phyloP scores from a whole-genome alignment of 37 sponge, comb jelly and placozoan species.

The Petrosia ficiformis region DNA sequence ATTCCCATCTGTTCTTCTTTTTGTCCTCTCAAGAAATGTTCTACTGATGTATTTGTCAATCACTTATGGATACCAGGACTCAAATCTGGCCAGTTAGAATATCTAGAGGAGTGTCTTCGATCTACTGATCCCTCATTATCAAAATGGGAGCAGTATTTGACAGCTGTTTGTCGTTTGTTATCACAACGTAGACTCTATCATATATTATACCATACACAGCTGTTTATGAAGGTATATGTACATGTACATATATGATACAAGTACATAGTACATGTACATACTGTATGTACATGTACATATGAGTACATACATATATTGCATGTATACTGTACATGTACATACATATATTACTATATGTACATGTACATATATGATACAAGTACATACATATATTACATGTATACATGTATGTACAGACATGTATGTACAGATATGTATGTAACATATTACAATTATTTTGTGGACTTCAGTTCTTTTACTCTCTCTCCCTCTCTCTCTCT shows the following conservation, averaged over 20 bases:
- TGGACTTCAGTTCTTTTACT: not conserved
- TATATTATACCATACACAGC: conserved; percentile 71
- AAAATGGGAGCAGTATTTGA: conserved; percentile 75
- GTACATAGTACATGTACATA: too few species aligned
- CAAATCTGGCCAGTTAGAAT: conserved; percentile 49
- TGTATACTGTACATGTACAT: too few species aligned
- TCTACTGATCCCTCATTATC: conserved; percentile 46
- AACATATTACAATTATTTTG: too few species aligned
- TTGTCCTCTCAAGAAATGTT: conserved; percentile 47
- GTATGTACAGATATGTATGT: too few species aligned
- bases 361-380: too few species aligned
- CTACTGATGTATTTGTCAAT: conserved; percentile 79
- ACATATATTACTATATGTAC: too few species aligned
- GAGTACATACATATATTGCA: too few species aligned
- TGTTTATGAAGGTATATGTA: conserved; percentile 89
- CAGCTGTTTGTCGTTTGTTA: conserved; percentile 64
- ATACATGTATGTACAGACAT: too few species aligned
- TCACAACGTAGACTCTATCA: conserved; percentile 39
- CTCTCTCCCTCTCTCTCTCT: not conserved
- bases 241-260: not conserved
- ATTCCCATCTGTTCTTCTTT: not conserved
- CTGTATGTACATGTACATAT: too few species aligned
- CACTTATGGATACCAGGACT: conserved; percentile 72
- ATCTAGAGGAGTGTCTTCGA: conserved; percentile 50
- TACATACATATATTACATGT: too few species aligned